Evolutionary conservation across 1,140 invertebrate genomes (phyloP).

Genomic region (Trissolcus basalis): DNA sequence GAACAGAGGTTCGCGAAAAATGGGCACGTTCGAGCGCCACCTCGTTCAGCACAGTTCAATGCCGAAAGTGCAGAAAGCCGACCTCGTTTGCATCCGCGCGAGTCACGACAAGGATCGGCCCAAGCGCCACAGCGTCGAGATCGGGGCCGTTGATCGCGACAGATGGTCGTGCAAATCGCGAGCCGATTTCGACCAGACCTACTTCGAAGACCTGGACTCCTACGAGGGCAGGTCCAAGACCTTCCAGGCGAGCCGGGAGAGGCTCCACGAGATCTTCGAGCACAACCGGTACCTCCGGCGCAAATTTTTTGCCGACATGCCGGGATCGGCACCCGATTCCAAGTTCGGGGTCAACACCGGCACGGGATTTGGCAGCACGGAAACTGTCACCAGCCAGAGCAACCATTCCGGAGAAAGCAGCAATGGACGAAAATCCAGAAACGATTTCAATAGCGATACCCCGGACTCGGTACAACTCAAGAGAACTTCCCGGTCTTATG

Average conservation of each 20-base stretch:
- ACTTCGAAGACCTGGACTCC: slow-evolving; percentile 64
- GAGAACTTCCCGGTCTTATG: not conserved
- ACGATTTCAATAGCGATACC: slow-evolving; percentile 60
- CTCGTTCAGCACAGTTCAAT: slow-evolving; percentile 63
- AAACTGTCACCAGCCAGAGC: slow-evolving; percentile 72
- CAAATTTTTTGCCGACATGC: slow-evolving; percentile 68
- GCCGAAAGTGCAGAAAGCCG: slow-evolving; percentile 65
- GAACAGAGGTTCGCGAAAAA: slow-evolving; percentile 16
- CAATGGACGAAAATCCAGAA: slow-evolving; percentile 66
- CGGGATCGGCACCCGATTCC: slow-evolving; percentile 10
- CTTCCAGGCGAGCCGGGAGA: slow-evolving; percentile 67
- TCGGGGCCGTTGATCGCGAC: slow-evolving; percentile 12
- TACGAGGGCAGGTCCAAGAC: slow-evolving; percentile 28
- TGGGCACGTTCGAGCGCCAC: slow-evolving; percentile 52
- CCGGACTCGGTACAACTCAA: slow-evolving; percentile 50
- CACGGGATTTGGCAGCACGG: slow-evolving; percentile 71
- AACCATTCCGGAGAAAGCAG: slow-evolving; percentile 71
- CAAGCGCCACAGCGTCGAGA: not conserved
- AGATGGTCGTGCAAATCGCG: slow-evolving; percentile 65
- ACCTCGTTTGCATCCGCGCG: slow-evolving; percentile 59
- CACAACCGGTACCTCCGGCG: slow-evolving; percentile 70
- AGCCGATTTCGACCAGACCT: slow-evolving; percentile 68
- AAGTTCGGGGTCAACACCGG: not conserved
- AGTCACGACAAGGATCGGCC: slow-evolving; percentile 12
- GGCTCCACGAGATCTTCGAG: slow-evolving; percentile 73